A percentile compares a stretch with the other conserved stretches of the same genome.
Evolutionary conservation across 2,113 vertebrate species (phyloP).

Genomic region (Oryzias woworae): DNA sequence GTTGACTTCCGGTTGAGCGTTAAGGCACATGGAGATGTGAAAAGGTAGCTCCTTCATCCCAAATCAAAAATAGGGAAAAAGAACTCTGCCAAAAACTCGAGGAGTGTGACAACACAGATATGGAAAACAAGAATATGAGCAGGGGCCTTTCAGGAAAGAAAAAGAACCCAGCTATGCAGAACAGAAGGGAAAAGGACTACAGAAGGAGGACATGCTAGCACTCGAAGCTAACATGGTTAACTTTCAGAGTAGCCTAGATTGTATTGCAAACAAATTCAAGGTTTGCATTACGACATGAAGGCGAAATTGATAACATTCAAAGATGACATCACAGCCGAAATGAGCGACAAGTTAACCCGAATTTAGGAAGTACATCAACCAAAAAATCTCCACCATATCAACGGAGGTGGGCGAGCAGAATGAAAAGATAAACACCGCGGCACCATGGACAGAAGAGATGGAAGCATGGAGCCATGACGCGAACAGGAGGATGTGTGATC

Average conservation of each 20-base stretch:
- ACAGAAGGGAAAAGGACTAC: too few relatives aligned
- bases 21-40: too few relatives aligned
- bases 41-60: too few relatives aligned
- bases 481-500: neutral
- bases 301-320: neutral
- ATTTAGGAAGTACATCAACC: neutral
- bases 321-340: neutral
- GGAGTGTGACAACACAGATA: too few relatives aligned
- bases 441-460: neutral
- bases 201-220: too few relatives aligned
- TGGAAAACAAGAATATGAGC: too few relatives aligned
- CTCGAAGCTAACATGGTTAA: neutral
- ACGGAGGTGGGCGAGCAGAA: neutral
- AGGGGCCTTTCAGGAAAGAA: too few relatives aligned
- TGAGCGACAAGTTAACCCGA: neutral
- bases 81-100: too few relatives aligned
- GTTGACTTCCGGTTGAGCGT: too few relatives aligned
- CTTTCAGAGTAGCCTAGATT: neutral
- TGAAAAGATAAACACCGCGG: neutral
- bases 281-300: neutral
- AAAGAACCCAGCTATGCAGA: too few relatives aligned
- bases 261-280: constrained; percentile 7
- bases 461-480: neutral
- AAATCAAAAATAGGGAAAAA: too few relatives aligned
- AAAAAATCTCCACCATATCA: neutral